Base-by-base conservation (phyloP, 2,797 vertebrate species). In the Sarcoramphus papa region DNA sequence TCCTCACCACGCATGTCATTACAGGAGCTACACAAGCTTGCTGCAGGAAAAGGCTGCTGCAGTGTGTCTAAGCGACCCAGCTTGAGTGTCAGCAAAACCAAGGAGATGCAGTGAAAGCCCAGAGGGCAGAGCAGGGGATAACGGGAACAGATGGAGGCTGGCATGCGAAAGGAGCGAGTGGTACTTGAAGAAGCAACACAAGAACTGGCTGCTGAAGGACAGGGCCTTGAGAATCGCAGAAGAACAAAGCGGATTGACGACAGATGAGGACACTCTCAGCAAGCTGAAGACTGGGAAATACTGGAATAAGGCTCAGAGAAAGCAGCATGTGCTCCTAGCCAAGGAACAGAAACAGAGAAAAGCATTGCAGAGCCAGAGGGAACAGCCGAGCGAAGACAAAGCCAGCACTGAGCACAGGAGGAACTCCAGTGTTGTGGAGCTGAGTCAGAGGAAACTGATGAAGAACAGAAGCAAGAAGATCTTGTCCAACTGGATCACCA, bases 401-500 rank as follows among this genome's bases (percentile, higher is more conserved):
- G 4, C 87, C 88, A 6, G 93, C 80, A 14, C 59, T 5, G 64
- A 64, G 27, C 94, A 93, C 70, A 94, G 92, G 40, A 64, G 84
- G 27, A 57, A 54, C 2, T 96, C 95, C 95, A 97, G 90, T 78
- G 97, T 98, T 11, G 95, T 98, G 85, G 98, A 98, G 96, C 94
- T 98, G 83, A 98, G 98, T 96, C 98, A 98, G 92, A 98, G 97
- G 92, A 98, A 98, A 90, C 91, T 97, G 59, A 63, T 30, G 54
- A 62, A 47, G 53, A 68, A 50, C 14, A 64, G 70, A 69, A 72
- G n/a, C 30, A 72, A 98, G 94, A 99, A 98, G 97, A 85, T 98
- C 91, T 92, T 98, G 85, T 98, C 98, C 50, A 98, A 98, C 92
- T 98, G 98, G 98, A 98, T 98, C 21, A 98, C 98, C 16, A 98